These are phyloP conservation scores for Abrostola tripartita DNA, from an alignment of 2,888 invertebrate species.

Conservation along the genomic window DNA sequence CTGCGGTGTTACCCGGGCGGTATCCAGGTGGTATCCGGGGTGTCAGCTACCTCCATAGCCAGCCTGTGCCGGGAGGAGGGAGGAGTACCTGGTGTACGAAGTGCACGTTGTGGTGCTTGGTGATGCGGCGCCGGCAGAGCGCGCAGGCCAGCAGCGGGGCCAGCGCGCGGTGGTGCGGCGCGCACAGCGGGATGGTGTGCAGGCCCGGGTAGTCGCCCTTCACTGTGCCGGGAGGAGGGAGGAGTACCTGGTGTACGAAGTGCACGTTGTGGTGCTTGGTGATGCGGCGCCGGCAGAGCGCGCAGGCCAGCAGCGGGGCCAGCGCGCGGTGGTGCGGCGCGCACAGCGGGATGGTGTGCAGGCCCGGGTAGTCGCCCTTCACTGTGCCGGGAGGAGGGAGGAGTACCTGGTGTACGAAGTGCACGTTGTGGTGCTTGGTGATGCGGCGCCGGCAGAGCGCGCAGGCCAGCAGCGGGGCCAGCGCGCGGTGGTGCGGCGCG, in stretches of 20 bases:
- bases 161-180: slow-evolving; percentile 91
- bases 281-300: too few species aligned
- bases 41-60: too few species aligned
- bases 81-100: slow-evolving; percentile 88
- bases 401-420: slow-evolving; percentile 91
- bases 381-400: too few species aligned
- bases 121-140: slow-evolving; percentile 92
- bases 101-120: slow-evolving; percentile 93
- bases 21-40: too few species aligned
- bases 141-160: slow-evolving; percentile 93
- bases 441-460: slow-evolving; percentile 92
- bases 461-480: slow-evolving; percentile 93
- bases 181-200: slow-evolving; percentile 91
- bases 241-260: too few species aligned
- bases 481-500: slow-evolving; percentile 90
- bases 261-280: too few species aligned
- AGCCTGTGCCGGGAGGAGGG: background rate
- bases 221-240: too few species aligned
- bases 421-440: slow-evolving; percentile 93
- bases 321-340: too few species aligned
- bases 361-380: too few species aligned
- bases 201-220: slow-evolving; percentile 90
- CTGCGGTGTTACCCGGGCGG: too few species aligned
- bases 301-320: too few species aligned
- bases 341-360: too few species aligned